These are phyloP conservation scores for Epiperipatus broadwayi DNA, from an alignment of 2,888 invertebrate genomes.

Conservation along the genomic window DNA sequence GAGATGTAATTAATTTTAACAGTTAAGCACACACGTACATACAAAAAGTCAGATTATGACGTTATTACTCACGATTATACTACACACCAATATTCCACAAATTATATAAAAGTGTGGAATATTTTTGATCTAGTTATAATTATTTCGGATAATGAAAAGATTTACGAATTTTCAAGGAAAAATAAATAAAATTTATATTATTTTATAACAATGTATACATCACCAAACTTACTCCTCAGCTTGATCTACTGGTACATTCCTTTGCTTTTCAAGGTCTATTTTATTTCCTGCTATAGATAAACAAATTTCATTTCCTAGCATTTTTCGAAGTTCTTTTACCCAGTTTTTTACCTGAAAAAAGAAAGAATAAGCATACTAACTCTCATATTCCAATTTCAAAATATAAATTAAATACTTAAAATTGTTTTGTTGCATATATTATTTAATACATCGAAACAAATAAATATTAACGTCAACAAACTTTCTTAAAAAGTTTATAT, in stretches of 20 bases:
- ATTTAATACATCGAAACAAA: neutral
- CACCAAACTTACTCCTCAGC: slow-evolving; percentile 58
- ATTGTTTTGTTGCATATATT: slow-evolving; percentile 1
- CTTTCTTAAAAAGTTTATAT: too few species aligned
- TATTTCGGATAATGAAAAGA: too few species aligned
- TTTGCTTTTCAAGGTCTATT: slow-evolving; percentile 75
- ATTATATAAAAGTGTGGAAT: too few species aligned
- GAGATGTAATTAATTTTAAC: too few species aligned
- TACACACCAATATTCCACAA: too few species aligned
- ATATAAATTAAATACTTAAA: neutral
- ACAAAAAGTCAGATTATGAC: too few species aligned
- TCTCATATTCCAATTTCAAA: neutral
- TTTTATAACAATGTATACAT: too few species aligned
- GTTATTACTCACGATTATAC: too few species aligned
- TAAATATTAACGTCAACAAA: neutral
- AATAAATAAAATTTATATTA: too few species aligned
- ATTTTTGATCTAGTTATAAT: too few species aligned
- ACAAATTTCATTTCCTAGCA: slow-evolving; percentile 78
- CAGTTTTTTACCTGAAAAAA: slow-evolving; percentile 68
- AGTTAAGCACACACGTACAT: too few species aligned
- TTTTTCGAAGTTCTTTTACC: slow-evolving; percentile 90
- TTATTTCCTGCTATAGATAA: slow-evolving; percentile 91
- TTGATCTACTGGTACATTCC: slow-evolving; percentile 61
- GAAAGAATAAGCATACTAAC: neutral
- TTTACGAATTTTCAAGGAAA: too few species aligned